phyloP scores from a whole-genome alignment of 2,113 vertebrate species.

The Oryctolagus cuniculus region DNA sequence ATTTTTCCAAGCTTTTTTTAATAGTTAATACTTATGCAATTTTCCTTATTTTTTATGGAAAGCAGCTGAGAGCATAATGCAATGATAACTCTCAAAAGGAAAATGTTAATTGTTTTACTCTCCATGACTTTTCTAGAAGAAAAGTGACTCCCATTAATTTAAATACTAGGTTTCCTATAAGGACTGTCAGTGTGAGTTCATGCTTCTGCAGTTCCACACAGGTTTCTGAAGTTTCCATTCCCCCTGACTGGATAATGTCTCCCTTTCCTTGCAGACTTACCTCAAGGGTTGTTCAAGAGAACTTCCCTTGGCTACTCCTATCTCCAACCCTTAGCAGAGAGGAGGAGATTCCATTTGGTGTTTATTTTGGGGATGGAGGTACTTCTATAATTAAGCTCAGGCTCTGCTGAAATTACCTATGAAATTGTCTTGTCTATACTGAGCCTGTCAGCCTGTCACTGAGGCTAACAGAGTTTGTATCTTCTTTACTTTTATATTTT shows the following conservation, averaged over 20 bases:
- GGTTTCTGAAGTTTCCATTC: neutral
- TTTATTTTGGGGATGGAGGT: neutral
- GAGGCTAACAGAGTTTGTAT: neutral
- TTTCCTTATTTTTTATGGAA: conserved; percentile 59
- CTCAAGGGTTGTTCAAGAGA: neutral
- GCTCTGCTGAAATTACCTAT: neutral
- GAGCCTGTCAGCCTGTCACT: neutral
- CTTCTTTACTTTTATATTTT: conserved; percentile 26
- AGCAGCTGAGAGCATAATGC: conserved; percentile 45
- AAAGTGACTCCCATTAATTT: conserved; percentile 17
- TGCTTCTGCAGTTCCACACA: neutral
- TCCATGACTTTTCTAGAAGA: conserved; percentile 61
- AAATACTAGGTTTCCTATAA: conserved; percentile 20
- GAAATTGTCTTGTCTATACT: neutral
- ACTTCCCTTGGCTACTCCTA: neutral
- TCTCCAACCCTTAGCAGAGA: neutral
- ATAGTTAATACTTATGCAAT: conserved; percentile 43
- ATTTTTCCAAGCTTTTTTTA: conserved; percentile 61
- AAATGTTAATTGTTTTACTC: conserved; percentile 75
- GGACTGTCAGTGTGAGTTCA: neutral
- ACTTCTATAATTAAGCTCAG: neutral
- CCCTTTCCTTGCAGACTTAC: conserved; percentile 15
- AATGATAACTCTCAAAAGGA: conserved; percentile 61
- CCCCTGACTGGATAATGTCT: neutral
- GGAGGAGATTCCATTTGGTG: neutral